phyloP scores from a whole-genome alignment of 2,113 vertebrate genomes.

The Cyanistes caeruleus region DNA sequence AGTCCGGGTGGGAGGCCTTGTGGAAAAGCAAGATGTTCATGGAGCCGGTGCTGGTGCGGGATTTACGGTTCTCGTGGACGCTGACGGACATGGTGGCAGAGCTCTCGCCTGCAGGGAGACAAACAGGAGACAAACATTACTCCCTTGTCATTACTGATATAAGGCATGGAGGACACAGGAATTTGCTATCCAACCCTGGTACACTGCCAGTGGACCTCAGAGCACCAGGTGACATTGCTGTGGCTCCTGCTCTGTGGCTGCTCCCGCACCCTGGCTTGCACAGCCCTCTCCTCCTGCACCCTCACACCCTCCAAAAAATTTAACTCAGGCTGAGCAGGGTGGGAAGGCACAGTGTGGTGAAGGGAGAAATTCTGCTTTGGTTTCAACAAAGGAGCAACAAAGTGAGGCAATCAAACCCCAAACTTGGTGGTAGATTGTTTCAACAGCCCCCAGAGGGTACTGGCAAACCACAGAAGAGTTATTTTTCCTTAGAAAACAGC shows the following conservation, averaged over 20 bases:
- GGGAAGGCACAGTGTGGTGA: not conserved
- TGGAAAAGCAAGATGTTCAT: slow-evolving; percentile 94
- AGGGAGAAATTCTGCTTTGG: slow-evolving; percentile 9
- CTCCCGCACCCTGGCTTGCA: not conserved
- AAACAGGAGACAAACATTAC: not conserved
- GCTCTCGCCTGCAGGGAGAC: slow-evolving; percentile 5
- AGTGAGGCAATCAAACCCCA: slow-evolving; percentile 41
- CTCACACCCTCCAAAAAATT: not conserved
- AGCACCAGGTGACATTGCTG: not conserved
- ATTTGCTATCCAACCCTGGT: not conserved
- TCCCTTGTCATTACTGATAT: not conserved
- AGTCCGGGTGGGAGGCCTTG: slow-evolving; percentile 92
- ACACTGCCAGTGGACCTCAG: not conserved
- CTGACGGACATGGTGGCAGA: slow-evolving; percentile 87
- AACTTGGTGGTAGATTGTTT: slow-evolving; percentile 3
- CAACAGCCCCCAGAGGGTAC: slow-evolving; percentile 20
- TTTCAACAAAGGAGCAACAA: not conserved
- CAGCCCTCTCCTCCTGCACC: not conserved
- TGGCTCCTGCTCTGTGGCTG: not conserved
- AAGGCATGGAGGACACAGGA: accelerated
- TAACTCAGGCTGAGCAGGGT: not conserved
- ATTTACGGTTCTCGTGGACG: slow-evolving; percentile 94
- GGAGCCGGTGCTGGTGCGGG: slow-evolving; percentile 89
- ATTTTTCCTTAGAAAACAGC: slow-evolving; percentile 42
- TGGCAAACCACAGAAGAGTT: slow-evolving; percentile 16